Evolutionary conservation across 37 sponge, comb jelly and placozoan species (phyloP).

Genomic region (Mnemiopsis leidyi): DNA sequence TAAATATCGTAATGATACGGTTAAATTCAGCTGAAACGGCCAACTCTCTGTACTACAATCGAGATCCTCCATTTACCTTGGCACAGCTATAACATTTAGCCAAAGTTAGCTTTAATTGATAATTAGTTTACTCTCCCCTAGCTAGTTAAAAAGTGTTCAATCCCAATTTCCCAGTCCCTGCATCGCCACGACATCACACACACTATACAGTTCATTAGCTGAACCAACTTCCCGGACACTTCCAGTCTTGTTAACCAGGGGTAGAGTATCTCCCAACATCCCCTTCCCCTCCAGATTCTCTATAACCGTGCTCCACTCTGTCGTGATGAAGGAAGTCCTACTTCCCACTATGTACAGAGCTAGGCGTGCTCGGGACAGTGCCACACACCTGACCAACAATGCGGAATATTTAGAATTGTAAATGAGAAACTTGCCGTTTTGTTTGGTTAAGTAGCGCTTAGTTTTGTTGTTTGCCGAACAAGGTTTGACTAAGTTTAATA

Average conservation of each 20-base stretch:
- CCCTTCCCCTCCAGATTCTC: background rate
- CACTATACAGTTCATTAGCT: background rate
- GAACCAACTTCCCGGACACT: background rate
- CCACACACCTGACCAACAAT: conserved; percentile 34
- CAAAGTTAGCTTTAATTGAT: too few relatives aligned
- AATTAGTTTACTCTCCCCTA: too few relatives aligned
- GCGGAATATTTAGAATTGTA: too few relatives aligned
- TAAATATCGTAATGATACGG: too few relatives aligned
- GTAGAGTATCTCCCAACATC: background rate
- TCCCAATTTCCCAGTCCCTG: background rate
- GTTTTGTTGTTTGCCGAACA: too few relatives aligned
- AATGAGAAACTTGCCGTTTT: too few relatives aligned
- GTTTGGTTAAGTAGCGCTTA: too few relatives aligned
- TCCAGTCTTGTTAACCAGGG: background rate
- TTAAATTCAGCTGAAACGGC: too few relatives aligned
- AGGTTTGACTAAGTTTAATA: too few relatives aligned
- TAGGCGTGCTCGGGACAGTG: conserved; percentile 25
- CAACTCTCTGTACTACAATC: background rate
- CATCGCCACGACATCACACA: background rate
- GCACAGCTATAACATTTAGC: too few relatives aligned
- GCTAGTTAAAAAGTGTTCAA: too few relatives aligned
- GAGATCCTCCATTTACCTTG: background rate
- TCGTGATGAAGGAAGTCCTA: background rate
- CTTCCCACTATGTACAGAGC: conserved; percentile 56
- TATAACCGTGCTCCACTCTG: conserved; percentile 42